Evolutionary conservation across 2,113 vertebrate genomes (phyloP).

Genomic region (Malurus alboscapulatus): DNA sequence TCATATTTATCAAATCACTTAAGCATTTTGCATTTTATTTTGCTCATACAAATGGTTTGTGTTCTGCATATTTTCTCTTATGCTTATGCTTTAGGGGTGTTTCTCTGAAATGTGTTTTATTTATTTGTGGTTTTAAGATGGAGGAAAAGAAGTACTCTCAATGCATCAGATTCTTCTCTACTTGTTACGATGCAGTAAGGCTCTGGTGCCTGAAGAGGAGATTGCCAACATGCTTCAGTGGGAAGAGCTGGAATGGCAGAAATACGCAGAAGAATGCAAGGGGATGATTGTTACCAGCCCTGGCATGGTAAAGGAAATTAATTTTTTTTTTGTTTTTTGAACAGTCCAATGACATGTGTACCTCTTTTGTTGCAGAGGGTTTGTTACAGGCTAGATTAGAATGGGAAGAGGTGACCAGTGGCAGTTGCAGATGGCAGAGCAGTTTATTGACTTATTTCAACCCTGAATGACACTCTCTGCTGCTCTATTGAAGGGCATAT

Average conservation of each 20-base stretch:
- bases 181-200: constrained; percentile 87
- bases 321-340: background rate
- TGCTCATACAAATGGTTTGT: background rate
- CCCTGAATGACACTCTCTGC: background rate
- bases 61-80: background rate
- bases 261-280: constrained; percentile 98
- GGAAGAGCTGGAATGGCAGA: constrained; percentile 98
- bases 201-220: constrained; percentile 94
- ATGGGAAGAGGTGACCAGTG: background rate
- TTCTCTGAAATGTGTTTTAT: background rate
- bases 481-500: background rate
- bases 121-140: constrained; percentile 77
- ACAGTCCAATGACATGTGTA: rapidly evolving
- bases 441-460: background rate
- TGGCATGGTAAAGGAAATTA: constrained; percentile 84
- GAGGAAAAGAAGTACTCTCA: constrained; percentile 96
- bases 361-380: background rate
- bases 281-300: constrained; percentile 99
- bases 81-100: background rate
- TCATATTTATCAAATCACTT: background rate
- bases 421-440: background rate
- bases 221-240: constrained; percentile 98
- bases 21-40: constrained; percentile 33
- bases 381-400: background rate
- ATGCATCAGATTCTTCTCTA: constrained; percentile 99